Conservation (phyloP, 2,888 invertebrate species). For the Lapara coniferarum region DNA sequence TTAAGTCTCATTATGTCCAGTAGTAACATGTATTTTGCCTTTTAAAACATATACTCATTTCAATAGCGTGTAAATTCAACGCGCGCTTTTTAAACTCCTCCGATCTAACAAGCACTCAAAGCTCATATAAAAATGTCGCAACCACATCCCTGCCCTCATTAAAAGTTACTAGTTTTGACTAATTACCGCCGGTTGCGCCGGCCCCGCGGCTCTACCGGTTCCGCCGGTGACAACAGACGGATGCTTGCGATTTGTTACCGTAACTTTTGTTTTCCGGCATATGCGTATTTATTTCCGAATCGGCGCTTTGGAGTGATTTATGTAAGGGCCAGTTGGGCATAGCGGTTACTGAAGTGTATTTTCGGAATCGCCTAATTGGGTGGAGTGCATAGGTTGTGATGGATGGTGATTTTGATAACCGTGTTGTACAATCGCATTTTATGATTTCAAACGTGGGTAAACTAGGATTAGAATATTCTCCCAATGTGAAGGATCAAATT, state of each 20-base stretch:
- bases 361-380: too few species aligned
- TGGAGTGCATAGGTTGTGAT: too few species aligned
- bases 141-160: conserved; percentile 3
- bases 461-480: too few species aligned
- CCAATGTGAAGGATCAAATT: too few species aligned
- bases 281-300: conserved; percentile 5
- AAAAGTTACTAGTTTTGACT: conserved; percentile 23
- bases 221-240: conserved; percentile 9
- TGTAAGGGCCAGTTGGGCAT: not conserved
- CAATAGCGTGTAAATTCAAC: not conserved
- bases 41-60: not conserved
- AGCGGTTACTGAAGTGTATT: too few species aligned
- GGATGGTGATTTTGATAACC: too few species aligned
- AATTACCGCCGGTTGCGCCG: conserved; percentile 8
- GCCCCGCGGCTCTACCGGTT: not conserved
- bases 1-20: too few species aligned
- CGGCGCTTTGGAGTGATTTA: not conserved
- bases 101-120: conserved; percentile 1
- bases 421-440: too few species aligned
- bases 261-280: conserved; percentile 8
- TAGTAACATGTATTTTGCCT: too few species aligned
- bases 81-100: conserved; percentile 2
- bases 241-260: conserved; percentile 17
- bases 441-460: too few species aligned
- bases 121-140: conserved; percentile 14